Evolutionary conservation across 2,113 vertebrate species (phyloP), one percentile per base, ranked within the genome.

Genomic region (Porphyrio hochstetteri): DNA sequence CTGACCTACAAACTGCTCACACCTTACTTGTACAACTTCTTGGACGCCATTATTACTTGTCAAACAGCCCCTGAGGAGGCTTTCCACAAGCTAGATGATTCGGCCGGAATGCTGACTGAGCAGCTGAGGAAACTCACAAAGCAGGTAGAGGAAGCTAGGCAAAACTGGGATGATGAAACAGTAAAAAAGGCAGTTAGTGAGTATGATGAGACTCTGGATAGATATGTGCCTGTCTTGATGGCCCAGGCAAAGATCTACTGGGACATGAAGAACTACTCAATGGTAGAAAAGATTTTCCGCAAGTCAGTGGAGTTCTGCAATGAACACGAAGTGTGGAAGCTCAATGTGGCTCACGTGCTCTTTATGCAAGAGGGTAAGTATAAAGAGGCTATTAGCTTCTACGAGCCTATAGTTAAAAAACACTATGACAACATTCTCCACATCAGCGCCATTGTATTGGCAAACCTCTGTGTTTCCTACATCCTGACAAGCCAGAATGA

Each of bases 351-450:
- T 57, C 99, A 99, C 11, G 99, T 99, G 68, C 98, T 99, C 60
- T 99, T 99, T 98, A 99, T 99, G 99, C 99, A 99, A 91, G 98
- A 98, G 95, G 99, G 98, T 97, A 99, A 99, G 60, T 99, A 99
- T 97, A 99, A 99, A 96, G 99, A 99, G 93, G 99, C 99, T 76
- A 99, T 99, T 53, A 97, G 98, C 59, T 99, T 99, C 97, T 99
- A 99, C 44, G 99, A 99, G 94, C 99, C 99, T 38, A 99, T 99
- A 74, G 99, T 99, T 59, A 99, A 99, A 97, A 99, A 99, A 87
- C 99, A 99, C 97, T 99, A 99, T 20, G 98, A 99, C 29, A 98
- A 99, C 36, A 99, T 99, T 95, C 98, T 99, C 27, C 97, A 98
- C 2, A 99, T 99, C 57, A 99, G 99, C 50, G 99, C 99, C 6